Percentiles rank a stretch among this genome's conserved stretches.
These are phyloP conservation scores for Triplophysa dalaica DNA, from an alignment of 2,113 vertebrate species.

Conservation along the genomic window DNA sequence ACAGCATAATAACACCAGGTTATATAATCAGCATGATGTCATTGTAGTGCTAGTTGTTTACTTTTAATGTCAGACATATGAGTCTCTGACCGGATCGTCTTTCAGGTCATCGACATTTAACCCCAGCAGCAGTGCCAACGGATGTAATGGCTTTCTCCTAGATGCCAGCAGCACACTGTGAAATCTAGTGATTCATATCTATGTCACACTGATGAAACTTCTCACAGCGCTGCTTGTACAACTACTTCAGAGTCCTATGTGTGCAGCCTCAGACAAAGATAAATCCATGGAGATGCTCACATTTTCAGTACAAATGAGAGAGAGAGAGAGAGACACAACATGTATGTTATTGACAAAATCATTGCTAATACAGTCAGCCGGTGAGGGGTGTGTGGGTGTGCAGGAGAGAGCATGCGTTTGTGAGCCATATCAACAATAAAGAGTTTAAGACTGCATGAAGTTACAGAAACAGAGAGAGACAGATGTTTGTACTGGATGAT, in stretches of 20 bases:
- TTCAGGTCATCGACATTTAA: constrained; percentile 5
- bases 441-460: not conserved
- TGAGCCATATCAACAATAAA: constrained; percentile 13
- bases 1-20: not conserved
- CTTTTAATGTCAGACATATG: not conserved
- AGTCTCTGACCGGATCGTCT: not conserved
- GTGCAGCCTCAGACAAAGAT: constrained; percentile 16
- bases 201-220: constrained; percentile 40
- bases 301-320: not conserved
- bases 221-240: constrained; percentile 42
- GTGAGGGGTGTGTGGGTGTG: not conserved
- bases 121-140: not conserved
- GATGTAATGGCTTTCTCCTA: constrained; percentile 26
- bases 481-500: constrained; percentile 20
- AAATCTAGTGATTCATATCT: constrained; percentile 45
- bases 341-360: constrained; percentile 12
- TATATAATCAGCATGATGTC: not conserved
- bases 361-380: constrained; percentile 17
- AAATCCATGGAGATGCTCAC: not conserved
- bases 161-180: constrained; percentile 36
- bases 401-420: not conserved
- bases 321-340: not conserved
- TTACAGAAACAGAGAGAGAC: not conserved
- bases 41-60: not conserved
- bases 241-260: constrained; percentile 36